phyloP scores from a whole-genome alignment of 2,888 invertebrate species.

The Ernsta delagoae region DNA sequence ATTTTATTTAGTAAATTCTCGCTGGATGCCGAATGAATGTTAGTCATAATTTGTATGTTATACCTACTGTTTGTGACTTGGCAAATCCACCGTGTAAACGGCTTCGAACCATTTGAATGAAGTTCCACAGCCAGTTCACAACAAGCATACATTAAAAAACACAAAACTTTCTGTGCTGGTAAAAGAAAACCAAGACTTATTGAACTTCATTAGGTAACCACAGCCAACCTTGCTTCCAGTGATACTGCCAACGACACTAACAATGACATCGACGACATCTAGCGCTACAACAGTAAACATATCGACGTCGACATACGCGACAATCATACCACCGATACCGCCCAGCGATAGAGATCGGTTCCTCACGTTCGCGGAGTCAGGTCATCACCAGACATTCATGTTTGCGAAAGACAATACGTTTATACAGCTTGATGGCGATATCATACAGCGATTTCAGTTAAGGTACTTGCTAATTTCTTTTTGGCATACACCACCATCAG shows the following conservation, averaged over 20 bases:
- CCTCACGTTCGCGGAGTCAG: slow-evolving; percentile 93
- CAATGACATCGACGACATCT: slow-evolving; percentile 54
- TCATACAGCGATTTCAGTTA: slow-evolving; percentile 92
- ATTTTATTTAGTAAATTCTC: no score
- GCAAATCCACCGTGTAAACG: no score
- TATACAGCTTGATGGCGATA: slow-evolving; percentile 95
- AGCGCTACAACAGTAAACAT: slow-evolving; percentile 76
- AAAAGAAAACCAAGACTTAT: no score
- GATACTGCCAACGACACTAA: slow-evolving; percentile 65
- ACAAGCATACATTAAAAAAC: no score
- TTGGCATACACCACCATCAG: no score
- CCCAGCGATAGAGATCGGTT: slow-evolving; percentile 90
- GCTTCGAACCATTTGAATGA: no score
- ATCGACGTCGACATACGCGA: slow-evolving; percentile 70
- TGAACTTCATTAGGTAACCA: not conserved
- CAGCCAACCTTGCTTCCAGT: slow-evolving; percentile 54
- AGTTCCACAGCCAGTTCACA: no score
- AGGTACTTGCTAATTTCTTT: slow-evolving; percentile 83
- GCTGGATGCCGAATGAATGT: no score
- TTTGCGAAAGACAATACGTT: slow-evolving; percentile 96
- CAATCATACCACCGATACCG: slow-evolving; percentile 87
- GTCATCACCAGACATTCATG: slow-evolving; percentile 94
- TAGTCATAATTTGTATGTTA: no score
- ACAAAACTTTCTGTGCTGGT: no score
- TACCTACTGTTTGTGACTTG: no score